These are phyloP conservation scores for Amblyteles armatorius DNA, from an alignment of 2,888 invertebrate genomes.

Conservation along the genomic window DNA sequence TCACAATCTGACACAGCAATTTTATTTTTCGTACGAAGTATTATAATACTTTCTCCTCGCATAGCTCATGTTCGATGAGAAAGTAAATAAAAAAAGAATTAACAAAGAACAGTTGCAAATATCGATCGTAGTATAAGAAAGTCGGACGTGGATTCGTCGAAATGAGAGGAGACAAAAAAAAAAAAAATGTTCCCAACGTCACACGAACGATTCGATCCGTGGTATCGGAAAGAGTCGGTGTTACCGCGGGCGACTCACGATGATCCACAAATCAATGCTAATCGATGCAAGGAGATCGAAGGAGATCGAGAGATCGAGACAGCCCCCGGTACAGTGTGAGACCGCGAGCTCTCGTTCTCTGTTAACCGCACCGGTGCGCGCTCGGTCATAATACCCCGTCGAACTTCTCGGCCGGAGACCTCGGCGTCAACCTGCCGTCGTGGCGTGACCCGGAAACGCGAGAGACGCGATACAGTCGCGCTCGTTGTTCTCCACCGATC, in stretches of 20 bases:
- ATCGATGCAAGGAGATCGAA: constrained; percentile 77
- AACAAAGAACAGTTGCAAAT: not conserved
- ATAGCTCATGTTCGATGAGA: no score
- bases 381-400: constrained; percentile 44
- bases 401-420: constrained; percentile 42
- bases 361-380: not conserved
- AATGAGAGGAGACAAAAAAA: not conserved
- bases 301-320: constrained; percentile 69
- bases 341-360: constrained; percentile 19
- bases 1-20: no score
- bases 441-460: constrained; percentile 81
- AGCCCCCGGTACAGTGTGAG: constrained; percentile 70
- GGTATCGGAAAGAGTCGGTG: constrained; percentile 61
- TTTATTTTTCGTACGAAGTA: no score
- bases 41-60: no score
- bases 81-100: not conserved
- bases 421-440: constrained; percentile 80
- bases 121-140: not conserved
- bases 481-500: constrained; percentile 34
- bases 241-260: constrained; percentile 75
- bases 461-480: constrained; percentile 50
- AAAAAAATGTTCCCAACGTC: constrained; percentile 28
- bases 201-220: constrained; percentile 55
- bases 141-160: not conserved
- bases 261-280: constrained; percentile 80